Evolutionary conservation across 2,888 invertebrate species (phyloP), one percentile per base, ranked within the genome.

Genomic region (Electrophaes corylata): DNA sequence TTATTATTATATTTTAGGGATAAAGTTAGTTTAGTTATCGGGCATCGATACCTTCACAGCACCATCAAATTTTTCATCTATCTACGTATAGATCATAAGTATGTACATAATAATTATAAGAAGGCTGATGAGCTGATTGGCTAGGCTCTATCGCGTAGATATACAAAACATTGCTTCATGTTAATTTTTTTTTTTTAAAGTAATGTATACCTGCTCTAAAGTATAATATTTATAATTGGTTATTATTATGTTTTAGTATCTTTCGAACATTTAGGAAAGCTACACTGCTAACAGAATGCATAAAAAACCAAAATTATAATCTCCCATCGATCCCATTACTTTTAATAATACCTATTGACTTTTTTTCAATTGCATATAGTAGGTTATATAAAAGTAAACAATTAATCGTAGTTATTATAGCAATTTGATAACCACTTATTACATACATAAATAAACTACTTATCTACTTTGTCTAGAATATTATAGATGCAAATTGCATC

Each of bases 51-150:
- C 57, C 48, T 61, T 60, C 31, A 66, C 64, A 55, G 71, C 69
- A 73, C 65, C 59, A 61, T 64, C 60, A 69, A 41, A 62, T 65
- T 68, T 69, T 65, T 59, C 60, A 62, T 57, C 45, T 50, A 40
- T 31, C 14, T 57, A 31, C n/a, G 31, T n/a, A 18, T 44, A 51
- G 14, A 49, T 61, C 52, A 71, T 84, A 83, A 82, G 78, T 70
- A 75, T 89, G 88, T 88, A 89, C 84, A 89, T 83, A 84, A 8
- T 88, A 88, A 88, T 87, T 87, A 73, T 74, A 83, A 82, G 82
- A 52, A 58, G 55, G 60, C 60, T 60, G 64, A 81, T 78, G 81
- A 74, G 67, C 70, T 66, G 64, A 79, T 84, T 79, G 69, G 79
- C 73, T 75, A 77, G 75, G 69, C 62, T 77, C 72, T 70, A 66